These are phyloP conservation scores for Petaurus breviceps DNA, from an alignment of 2,113 vertebrate species.

Conservation along the genomic window DNA sequence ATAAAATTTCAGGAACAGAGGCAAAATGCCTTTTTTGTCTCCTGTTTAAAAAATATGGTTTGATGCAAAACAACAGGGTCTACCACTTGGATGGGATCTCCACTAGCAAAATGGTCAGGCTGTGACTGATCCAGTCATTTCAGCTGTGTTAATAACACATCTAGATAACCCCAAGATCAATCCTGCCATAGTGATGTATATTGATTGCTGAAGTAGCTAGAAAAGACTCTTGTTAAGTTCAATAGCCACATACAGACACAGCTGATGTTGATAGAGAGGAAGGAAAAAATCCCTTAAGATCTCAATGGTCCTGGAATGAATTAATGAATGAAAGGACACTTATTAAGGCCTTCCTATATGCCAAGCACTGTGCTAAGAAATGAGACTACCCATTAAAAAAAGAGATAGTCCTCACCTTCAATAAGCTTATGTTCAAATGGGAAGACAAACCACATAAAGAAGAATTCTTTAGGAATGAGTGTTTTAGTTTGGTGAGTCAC, in stretches of 20 bases:
- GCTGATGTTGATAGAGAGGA: background rate
- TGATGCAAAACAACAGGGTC: constrained; percentile 31
- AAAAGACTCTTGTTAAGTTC: constrained; percentile 54
- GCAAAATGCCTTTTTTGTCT: background rate
- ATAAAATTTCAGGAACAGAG: constrained; percentile 3
- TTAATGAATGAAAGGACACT: background rate
- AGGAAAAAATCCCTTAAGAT: background rate
- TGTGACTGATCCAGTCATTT: constrained; percentile 57
- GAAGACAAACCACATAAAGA: background rate
- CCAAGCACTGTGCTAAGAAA: background rate
- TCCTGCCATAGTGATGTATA: constrained; percentile 48
- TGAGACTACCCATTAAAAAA: background rate
- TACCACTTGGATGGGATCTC: background rate
- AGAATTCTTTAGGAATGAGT: background rate
- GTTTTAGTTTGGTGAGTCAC: background rate
- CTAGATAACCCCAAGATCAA: constrained; percentile 44
- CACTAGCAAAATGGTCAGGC: constrained; percentile 22
- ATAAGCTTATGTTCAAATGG: background rate
- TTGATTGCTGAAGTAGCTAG: constrained; percentile 49
- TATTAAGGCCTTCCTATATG: background rate
- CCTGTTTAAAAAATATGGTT: background rate
- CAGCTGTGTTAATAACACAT: constrained; percentile 60
- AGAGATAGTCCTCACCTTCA: background rate
- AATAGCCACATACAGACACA: constrained; percentile 6
- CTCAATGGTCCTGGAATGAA: background rate